Conservation (phyloP, 2,797 vertebrate genomes). For the Melanotaenia boesemani region DNA sequence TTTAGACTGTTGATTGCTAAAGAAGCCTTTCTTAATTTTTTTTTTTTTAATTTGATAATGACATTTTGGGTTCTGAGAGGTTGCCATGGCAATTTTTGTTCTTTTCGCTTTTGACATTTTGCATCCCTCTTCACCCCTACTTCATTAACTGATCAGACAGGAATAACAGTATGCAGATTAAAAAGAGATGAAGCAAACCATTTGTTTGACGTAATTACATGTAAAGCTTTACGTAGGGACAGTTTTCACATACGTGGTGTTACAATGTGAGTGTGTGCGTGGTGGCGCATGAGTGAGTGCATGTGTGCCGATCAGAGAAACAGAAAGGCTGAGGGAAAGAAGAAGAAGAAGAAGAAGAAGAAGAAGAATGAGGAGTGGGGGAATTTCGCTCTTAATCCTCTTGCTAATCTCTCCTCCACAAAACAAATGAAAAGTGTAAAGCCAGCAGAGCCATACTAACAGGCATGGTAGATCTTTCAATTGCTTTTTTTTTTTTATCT, state of each 20-base stretch:
- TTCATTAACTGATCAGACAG: neutral
- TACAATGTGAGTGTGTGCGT: neutral
- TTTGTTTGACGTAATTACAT: neutral
- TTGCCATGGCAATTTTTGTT: neutral
- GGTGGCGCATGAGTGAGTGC: slow-evolving; percentile 21
- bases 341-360: slow-evolving; percentile 7
- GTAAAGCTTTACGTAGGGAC: neutral
- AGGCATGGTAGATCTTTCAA: slow-evolving; percentile 78
- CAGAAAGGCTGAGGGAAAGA: slow-evolving; percentile 26
- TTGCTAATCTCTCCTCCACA: slow-evolving; percentile 81
- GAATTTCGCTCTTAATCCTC: slow-evolving; percentile 82
- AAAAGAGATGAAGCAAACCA: neutral
- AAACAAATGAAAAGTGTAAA: slow-evolving; percentile 89
- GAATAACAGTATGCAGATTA: neutral
- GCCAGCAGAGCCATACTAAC: slow-evolving; percentile 84
- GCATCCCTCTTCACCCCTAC: neutral
- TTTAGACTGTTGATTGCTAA: neutral
- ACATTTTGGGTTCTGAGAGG: neutral
- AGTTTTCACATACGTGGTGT: neutral
- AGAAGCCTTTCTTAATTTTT: neutral
- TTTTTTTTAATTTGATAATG: neutral
- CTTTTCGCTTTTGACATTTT: neutral
- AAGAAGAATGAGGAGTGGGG: slow-evolving; percentile 67
- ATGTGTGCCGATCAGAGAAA: slow-evolving; percentile 28
- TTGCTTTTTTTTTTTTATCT: slow-evolving; percentile 73